Evolutionary conservation across 2,797 vertebrate genomes (phyloP), one percentile per base, ranked within the genome.

Genomic region (Oryzias dopingdopingensis): DNA sequence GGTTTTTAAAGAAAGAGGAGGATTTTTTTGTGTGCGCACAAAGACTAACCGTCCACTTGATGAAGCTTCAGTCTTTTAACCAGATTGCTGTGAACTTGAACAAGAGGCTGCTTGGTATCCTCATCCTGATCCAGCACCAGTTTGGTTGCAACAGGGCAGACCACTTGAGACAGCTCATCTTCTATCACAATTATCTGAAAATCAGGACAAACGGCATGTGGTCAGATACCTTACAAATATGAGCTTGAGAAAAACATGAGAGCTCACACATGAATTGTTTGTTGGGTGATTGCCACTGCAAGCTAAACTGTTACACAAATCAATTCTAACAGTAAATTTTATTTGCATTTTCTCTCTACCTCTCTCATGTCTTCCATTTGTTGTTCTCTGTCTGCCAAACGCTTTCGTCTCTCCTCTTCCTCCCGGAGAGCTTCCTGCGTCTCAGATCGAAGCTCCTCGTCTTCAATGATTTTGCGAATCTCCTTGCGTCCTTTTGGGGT

Each of bases 1-100:
- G 2, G 32, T 12, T 3, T 12, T 37, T 37, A 37, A 37, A 18
- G 18, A 18, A 10, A 29, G 18, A 32, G 42, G 2, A 54, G 45
- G 10, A 37, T 3, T 1, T 12, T 37, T 37, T 37, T 37, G 2
- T 37, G 10, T 12, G 32, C 46, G 17, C 22, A 23, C 18, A 29
- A 2, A 56, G 50, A 86, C 91, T 88, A 76, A 99, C 97, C 97
- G 40, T 98, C 95, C 65, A 97, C 94, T 86, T 99, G 97, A 83
- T 99, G 97, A 52, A 95, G 95, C 79, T 98, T 99, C 76, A 99
- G 90, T 59, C 84, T 93, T 4, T 91, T 95, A 83, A 99, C 94
- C 77, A 99, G 93, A 76, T 90, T 92, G 74, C 86, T 89, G 84
- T 98, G 95, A 84, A 99, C 96, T 84, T 99, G 94, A 42, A 98